Evolutionary conservation across 2,113 vertebrate genomes (phyloP).

Genomic region (Chauna torquata): DNA sequence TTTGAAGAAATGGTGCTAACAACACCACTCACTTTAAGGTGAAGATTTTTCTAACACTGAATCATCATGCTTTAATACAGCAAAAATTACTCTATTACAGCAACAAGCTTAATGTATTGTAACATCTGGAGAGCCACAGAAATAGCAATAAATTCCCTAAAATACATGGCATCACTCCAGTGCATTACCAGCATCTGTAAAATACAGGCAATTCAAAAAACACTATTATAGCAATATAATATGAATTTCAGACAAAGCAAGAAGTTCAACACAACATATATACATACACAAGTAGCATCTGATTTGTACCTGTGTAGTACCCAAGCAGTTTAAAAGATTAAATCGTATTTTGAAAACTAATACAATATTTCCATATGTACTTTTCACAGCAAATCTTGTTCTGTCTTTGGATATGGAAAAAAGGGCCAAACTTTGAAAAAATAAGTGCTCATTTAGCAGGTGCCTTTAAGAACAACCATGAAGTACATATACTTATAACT

Average conservation of each 20-base stretch:
- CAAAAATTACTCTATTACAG: neutral
- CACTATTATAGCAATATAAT: neutral
- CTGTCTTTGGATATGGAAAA: neutral
- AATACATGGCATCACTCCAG: constrained; percentile 5
- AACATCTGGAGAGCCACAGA: neutral
- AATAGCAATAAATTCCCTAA: neutral
- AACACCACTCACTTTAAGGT: neutral
- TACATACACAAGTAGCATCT: neutral
- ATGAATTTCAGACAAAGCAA: neutral
- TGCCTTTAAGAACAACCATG: neutral
- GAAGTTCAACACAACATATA: neutral
- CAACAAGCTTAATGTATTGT: neutral
- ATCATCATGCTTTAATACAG: neutral
- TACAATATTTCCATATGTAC: neutral
- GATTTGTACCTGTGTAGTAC: neutral
- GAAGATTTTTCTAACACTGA: neutral
- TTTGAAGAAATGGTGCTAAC: constrained; percentile 10
- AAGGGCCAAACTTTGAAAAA: neutral
- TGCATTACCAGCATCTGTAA: constrained; percentile 28
- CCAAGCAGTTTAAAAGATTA: neutral
- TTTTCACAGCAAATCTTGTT: neutral
- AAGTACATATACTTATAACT: neutral
- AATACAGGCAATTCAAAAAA: constrained; percentile 1
- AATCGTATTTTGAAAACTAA: neutral
- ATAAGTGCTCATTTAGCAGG: neutral